Conservation (phyloP, 1,140 invertebrate species). For the Popillia japonica region DNA sequence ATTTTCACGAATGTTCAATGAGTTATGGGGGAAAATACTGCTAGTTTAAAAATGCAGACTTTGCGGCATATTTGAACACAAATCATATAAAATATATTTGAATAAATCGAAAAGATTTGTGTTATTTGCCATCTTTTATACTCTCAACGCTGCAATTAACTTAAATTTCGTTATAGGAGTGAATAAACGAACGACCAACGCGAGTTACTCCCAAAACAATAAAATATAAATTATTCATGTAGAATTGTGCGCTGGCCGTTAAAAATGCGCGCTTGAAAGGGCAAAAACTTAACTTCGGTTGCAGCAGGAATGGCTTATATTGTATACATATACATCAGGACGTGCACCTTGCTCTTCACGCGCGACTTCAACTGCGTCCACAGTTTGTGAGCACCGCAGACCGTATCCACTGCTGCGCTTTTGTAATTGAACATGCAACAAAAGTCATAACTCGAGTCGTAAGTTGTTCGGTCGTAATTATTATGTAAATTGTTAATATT, state of each 20-base stretch:
- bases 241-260: conserved; percentile 5
- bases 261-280: conserved; percentile 12
- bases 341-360: conserved; percentile 27
- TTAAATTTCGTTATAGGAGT: too few species aligned
- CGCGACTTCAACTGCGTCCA: neutral
- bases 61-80: too few species aligned
- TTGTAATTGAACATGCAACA: conserved; percentile 30
- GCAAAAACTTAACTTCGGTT: conserved; percentile 5
- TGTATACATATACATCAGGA: neutral
- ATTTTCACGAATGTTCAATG: too few species aligned
- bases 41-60: too few species aligned
- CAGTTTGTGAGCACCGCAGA: conserved; percentile 11
- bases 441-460: conserved; percentile 15
- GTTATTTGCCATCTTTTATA: too few species aligned
- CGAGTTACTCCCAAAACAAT: neutral
- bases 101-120: too few species aligned
- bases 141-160: too few species aligned
- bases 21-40: too few species aligned
- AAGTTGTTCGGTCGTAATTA: conserved; percentile 4
- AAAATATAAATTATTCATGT: conserved; percentile 19
- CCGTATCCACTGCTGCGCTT: neutral
- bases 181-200: neutral
- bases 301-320: neutral
- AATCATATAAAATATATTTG: too few species aligned
- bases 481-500: conserved; percentile 35